Conservation (phyloP, 2,113 vertebrate species). For the Hypomesus transpacificus region DNA sequence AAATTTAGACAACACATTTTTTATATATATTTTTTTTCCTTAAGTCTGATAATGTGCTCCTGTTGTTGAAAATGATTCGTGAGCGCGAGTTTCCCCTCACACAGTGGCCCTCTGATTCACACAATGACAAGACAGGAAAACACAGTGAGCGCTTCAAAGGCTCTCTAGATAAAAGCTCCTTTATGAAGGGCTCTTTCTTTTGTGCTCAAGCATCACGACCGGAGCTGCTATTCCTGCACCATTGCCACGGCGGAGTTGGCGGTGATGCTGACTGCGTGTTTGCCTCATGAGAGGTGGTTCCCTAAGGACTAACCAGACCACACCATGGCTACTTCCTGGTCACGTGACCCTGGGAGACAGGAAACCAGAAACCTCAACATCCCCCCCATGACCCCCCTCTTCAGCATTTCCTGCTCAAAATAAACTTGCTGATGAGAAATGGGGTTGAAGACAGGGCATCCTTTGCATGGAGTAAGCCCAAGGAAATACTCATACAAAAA, state of each 20-base stretch:
- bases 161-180: slow-evolving; percentile 55
- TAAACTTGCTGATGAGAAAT: slow-evolving; percentile 50
- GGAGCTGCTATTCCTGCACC: slow-evolving; percentile 51
- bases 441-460: slow-evolving; percentile 51
- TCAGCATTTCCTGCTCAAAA: slow-evolving; percentile 43
- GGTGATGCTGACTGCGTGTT: slow-evolving; percentile 60
- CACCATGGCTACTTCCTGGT: slow-evolving; percentile 57
- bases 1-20: background rate
- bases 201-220: slow-evolving; percentile 51
- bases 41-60: slow-evolving; percentile 19
- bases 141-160: slow-evolving; percentile 47
- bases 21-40: background rate
- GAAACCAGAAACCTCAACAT: slow-evolving; percentile 60
- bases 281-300: slow-evolving; percentile 55
- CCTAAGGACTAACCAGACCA: slow-evolving; percentile 45
- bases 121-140: slow-evolving; percentile 26
- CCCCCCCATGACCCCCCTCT: slow-evolving; percentile 17
- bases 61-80: slow-evolving; percentile 18
- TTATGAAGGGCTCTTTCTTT: slow-evolving; percentile 50
- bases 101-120: slow-evolving; percentile 36
- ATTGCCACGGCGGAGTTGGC: slow-evolving; percentile 43
- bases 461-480: slow-evolving; percentile 14
- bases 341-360: slow-evolving; percentile 50
- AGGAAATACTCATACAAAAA: background rate
- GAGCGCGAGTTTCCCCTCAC: slow-evolving; percentile 20